These are phyloP conservation scores for Chiroxiphia lanceolata DNA, from an alignment of 2,797 vertebrate species.

Conservation along the genomic window DNA sequence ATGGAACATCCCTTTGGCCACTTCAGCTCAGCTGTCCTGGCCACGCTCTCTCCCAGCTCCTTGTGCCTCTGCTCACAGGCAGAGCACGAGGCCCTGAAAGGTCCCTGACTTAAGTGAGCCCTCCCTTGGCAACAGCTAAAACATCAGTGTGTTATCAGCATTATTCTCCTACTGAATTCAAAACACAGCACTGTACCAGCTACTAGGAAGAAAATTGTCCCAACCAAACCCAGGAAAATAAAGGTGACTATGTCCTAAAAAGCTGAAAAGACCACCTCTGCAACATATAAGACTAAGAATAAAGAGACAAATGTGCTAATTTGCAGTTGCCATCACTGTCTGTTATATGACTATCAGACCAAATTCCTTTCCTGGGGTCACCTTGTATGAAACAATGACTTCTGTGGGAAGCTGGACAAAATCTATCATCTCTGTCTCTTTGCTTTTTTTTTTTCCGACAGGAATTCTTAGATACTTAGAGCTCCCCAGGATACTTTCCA, in stretches of 20 bases:
- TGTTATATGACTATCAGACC: background rate
- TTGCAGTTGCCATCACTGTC: background rate
- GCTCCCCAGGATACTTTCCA: background rate
- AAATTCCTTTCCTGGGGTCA: background rate
- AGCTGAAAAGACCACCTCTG: background rate
- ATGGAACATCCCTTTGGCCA: background rate
- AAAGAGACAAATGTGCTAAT: background rate
- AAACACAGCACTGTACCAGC: background rate
- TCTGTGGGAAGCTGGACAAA: background rate
- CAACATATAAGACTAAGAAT: background rate
- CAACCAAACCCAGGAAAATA: background rate
- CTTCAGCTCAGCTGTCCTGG: rapidly evolving
- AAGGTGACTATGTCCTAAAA: background rate
- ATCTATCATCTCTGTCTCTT: background rate
- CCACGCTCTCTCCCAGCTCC: background rate
- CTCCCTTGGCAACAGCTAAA: background rate
- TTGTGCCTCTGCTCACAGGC: background rate
- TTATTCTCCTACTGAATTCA: background rate
- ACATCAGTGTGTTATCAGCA: rapidly evolving
- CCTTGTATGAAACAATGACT: background rate
- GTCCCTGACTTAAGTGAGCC: background rate
- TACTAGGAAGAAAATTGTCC: background rate
- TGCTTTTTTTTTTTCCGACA: background rate
- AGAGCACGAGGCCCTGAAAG: background rate
- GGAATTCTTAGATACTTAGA: background rate